Conservation (phyloP, 1,140 invertebrate genomes). For the Arion vulgaris region DNA sequence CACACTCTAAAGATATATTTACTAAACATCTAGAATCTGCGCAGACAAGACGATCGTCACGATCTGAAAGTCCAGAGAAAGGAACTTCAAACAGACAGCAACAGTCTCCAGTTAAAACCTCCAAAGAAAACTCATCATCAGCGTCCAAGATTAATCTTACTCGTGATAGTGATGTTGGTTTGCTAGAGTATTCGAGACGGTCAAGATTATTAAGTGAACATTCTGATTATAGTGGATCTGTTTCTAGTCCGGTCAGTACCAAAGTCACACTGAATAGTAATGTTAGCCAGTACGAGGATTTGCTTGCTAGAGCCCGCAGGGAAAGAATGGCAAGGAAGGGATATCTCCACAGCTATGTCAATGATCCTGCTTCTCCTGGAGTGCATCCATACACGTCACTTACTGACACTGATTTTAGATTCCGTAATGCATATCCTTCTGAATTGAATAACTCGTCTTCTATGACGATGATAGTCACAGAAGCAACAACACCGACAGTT, state of each 20-base stretch:
- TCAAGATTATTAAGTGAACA: conserved; percentile 32
- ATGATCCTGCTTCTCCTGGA: conserved; percentile 12
- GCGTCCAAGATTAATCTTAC: too few relatives aligned
- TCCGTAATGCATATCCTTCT: conserved; percentile 29
- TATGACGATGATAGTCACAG: not conserved
- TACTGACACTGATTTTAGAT: conserved; percentile 29
- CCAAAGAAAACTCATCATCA: not conserved
- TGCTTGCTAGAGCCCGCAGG: conserved; percentile 12
- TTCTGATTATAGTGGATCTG: not conserved
- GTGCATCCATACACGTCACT: conserved; percentile 28
- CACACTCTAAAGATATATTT: conserved; percentile 38
- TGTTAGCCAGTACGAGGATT: conserved; percentile 31
- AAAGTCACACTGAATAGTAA: not conserved
- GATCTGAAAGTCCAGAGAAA: not conserved
- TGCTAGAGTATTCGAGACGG: not conserved
- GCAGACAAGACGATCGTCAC: not conserved
- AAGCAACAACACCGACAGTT: not conserved
- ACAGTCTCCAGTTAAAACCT: not conserved
- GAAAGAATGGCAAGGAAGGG: conserved; percentile 37
- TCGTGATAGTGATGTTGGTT: not conserved
- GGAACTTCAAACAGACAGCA: not conserved
- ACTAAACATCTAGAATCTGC: conserved; percentile 33
- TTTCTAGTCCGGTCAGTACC: not conserved
- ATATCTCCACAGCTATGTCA: conserved; percentile 39
- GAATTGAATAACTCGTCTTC: not conserved